These are phyloP conservation scores for Caenorhabditis sp. DNA, from an alignment of 2,888 invertebrate species.

Conservation along the genomic window DNA sequence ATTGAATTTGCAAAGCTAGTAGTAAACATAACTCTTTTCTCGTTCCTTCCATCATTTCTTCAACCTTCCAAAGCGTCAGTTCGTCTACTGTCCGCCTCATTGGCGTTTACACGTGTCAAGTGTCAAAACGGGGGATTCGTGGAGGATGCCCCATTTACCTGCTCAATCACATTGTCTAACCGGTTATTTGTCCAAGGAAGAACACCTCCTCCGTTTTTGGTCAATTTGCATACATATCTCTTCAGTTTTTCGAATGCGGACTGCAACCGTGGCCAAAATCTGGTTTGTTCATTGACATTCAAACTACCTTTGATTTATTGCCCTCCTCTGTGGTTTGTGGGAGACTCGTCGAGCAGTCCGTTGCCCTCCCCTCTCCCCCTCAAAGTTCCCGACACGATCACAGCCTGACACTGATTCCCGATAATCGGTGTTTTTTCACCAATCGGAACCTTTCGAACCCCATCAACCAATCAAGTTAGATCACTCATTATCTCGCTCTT, in stretches of 20 bases:
- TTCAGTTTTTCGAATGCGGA: conserved; percentile 26
- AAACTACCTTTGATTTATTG: conserved; percentile 54
- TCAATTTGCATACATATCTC: conserved; percentile 44
- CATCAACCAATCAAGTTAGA: conserved; percentile 24
- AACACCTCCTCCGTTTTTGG: conserved; percentile 29
- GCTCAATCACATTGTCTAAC: conserved; percentile 46
- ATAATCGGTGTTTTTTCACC: not conserved
- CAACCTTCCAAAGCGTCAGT: conserved; percentile 21
- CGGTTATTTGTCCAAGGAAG: conserved; percentile 44
- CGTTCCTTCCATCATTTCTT: not conserved
- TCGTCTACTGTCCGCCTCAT: conserved; percentile 46
- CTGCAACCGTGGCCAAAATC: conserved; percentile 11
- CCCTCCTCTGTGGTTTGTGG: conserved; percentile 39
- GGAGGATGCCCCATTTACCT: conserved; percentile 31
- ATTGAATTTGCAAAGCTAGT: conserved; percentile 23
- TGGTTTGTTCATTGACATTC: conserved; percentile 50
- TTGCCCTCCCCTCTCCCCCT: not conserved
- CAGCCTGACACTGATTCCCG: conserved; percentile 28
- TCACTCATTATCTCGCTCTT: conserved; percentile 22
- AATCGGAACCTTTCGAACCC: conserved; percentile 38
- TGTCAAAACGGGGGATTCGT: conserved; percentile 35
- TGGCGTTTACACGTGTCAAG: conserved; percentile 43
- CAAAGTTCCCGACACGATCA: conserved; percentile 34
- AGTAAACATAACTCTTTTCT: conserved; percentile 36
- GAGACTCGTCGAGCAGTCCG: conserved; percentile 12